These are phyloP conservation scores for Ryuthela nishihirai DNA, from an alignment of 2,888 invertebrate species.

Conservation along the genomic window DNA sequence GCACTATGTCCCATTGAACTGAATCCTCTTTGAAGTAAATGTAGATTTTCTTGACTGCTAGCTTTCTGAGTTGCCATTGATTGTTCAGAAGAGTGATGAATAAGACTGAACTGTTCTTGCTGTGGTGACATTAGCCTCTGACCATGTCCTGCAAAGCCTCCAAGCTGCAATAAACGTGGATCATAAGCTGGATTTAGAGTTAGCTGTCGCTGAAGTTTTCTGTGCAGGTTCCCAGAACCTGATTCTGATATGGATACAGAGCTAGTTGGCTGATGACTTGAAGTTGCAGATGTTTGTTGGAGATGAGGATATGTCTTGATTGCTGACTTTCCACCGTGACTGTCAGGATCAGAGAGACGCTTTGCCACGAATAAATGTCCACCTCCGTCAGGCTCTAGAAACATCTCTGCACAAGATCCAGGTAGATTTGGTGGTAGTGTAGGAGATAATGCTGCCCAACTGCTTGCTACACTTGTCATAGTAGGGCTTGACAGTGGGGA, in stretches of 20 bases:
- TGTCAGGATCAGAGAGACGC: slow-evolving; percentile 49
- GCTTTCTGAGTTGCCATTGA: not conserved
- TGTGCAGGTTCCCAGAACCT: slow-evolving; percentile 63
- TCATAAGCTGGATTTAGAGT: slow-evolving; percentile 78
- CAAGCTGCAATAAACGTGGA: slow-evolving; percentile 59
- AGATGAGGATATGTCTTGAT: slow-evolving; percentile 2
- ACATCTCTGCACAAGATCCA: slow-evolving; percentile 34
- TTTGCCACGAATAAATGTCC: slow-evolving; percentile 53
- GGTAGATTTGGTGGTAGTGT: slow-evolving; percentile 34
- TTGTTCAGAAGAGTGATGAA: slow-evolving; percentile 5
- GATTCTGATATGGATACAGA: slow-evolving; percentile 40
- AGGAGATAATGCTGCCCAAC: slow-evolving; percentile 38
- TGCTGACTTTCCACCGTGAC: slow-evolving; percentile 12
- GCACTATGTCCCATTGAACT: slow-evolving; percentile 6
- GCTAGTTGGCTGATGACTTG: slow-evolving; percentile 9
- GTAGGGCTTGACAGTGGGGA: slow-evolving; percentile 15
- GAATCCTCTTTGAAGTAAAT: slow-evolving; percentile 8
- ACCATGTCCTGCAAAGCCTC: slow-evolving; percentile 19
- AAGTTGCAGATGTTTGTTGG: slow-evolving; percentile 4
- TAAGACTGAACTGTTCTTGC: slow-evolving; percentile 5
- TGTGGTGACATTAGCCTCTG: slow-evolving; percentile 21
- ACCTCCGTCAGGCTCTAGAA: slow-evolving; percentile 43
- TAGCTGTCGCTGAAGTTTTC: slow-evolving; percentile 72
- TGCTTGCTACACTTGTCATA: slow-evolving; percentile 18
- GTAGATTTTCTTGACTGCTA: slow-evolving; percentile 28